phyloP scores from a whole-genome alignment of 2,888 invertebrate genomes.

The Colostygia pectinataria region DNA sequence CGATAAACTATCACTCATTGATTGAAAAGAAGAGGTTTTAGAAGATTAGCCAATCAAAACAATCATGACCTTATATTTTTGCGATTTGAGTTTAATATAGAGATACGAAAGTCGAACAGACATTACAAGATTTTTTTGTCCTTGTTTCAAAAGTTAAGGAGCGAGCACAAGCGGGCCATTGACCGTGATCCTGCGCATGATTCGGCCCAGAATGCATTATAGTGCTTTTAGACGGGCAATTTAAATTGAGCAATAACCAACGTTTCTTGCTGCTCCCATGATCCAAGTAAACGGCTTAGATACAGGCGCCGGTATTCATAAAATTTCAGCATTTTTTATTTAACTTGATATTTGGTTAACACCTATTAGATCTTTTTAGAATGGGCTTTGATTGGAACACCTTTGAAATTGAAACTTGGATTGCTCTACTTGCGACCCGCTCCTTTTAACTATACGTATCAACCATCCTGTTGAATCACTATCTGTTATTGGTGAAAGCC shows the following conservation, averaged over 20 bases:
- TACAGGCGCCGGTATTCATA: too few relatives aligned
- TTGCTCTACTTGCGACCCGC: too few relatives aligned
- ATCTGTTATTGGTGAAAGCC: too few relatives aligned
- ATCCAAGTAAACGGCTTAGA: too few relatives aligned
- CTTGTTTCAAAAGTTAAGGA: constrained; percentile 54
- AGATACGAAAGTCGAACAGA: constrained; percentile 41
- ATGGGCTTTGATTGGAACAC: too few relatives aligned
- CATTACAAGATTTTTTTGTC: constrained; percentile 56
- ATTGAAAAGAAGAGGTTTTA: neutral
- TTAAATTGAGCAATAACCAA: constrained; percentile 8
- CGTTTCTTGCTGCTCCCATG: too few relatives aligned
- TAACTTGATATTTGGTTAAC: too few relatives aligned
- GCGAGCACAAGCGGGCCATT: constrained; percentile 62
- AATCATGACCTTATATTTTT: neutral
- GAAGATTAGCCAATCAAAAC: neutral
- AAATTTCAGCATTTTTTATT: too few relatives aligned
- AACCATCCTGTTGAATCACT: too few relatives aligned
- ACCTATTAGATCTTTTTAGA: too few relatives aligned
- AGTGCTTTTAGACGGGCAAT: constrained; percentile 16
- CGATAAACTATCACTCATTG: constrained; percentile 34
- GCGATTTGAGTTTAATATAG: neutral
- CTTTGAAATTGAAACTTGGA: too few relatives aligned
- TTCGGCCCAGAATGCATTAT: constrained; percentile 76
- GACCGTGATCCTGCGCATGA: constrained; percentile 66
- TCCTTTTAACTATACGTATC: too few relatives aligned